These are phyloP conservation scores for Slavum lentiscoides DNA, from an alignment of 2,888 invertebrate genomes.

Conservation along the genomic window DNA sequence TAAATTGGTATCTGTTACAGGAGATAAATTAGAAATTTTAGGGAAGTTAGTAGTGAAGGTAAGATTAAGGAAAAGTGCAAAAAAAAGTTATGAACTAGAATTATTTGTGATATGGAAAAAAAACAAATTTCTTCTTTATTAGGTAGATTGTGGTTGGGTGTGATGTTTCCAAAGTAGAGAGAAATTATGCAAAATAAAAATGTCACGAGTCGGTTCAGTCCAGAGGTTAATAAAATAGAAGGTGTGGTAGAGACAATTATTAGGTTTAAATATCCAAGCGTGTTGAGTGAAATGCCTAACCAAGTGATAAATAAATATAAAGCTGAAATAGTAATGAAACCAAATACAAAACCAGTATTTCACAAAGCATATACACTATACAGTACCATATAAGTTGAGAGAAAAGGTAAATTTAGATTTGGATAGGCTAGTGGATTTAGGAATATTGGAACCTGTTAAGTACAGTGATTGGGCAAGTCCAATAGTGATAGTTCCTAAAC, in stretches of 20 bases:
- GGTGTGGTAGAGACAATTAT: background rate
- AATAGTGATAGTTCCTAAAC: no score
- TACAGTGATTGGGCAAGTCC: no score
- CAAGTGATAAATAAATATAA: no score
- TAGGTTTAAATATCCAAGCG: no score
- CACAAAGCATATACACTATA: no score
- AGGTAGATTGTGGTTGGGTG: constrained; percentile 14
- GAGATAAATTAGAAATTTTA: background rate
- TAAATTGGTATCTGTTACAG: constrained; percentile 17
- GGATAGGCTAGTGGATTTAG: no score
- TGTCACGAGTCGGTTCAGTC: constrained; percentile 57
- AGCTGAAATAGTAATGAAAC: no score
- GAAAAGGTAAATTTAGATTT: no score
- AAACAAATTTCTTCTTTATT: background rate
- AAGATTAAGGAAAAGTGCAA: background rate
- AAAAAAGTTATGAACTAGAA: background rate
- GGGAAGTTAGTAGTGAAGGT: background rate
- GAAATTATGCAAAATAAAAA: constrained; percentile 22
- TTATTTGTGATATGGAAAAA: background rate
- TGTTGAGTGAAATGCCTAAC: no score
- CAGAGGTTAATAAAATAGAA: constrained; percentile 55
- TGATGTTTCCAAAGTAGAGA: constrained; percentile 1
- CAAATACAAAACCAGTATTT: no score
- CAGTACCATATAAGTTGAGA: no score
- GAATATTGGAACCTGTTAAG: no score